A percentile compares a stretch with the other conserved stretches of the same genome.
Evolutionary conservation across 2,113 vertebrate species (phyloP).

Genomic region (Isichthys henryi): DNA sequence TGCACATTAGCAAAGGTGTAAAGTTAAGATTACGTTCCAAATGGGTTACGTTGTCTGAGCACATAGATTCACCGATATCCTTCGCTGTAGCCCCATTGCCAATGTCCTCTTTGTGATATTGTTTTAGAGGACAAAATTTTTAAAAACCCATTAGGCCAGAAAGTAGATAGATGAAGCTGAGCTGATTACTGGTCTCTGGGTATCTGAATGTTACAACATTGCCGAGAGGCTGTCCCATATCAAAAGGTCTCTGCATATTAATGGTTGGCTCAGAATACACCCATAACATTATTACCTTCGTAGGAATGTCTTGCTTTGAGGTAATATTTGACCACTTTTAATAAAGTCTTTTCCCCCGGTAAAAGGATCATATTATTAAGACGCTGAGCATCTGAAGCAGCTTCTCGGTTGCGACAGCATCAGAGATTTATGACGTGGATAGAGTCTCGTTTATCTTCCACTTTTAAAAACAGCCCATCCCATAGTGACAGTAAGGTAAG

Average conservation of each 20-base stretch:
- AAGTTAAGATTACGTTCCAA: neutral
- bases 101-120: neutral
- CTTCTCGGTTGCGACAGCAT: neutral
- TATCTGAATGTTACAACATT: neutral
- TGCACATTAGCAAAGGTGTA: neutral
- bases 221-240: constrained; percentile 5
- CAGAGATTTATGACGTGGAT: constrained; percentile 26
- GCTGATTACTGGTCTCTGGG: constrained; percentile 4
- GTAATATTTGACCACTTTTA: constrained; percentile 7
- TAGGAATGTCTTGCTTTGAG: neutral
- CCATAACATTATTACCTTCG: neutral
- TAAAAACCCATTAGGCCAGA: neutral
- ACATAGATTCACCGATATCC: neutral
- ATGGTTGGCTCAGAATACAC: neutral
- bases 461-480: constrained; percentile 38
- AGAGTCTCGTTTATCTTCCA: constrained; percentile 32
- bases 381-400: constrained; percentile 2
- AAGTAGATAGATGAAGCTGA: neutral
- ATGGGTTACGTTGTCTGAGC: neutral
- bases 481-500: constrained; percentile 13
- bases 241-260: constrained; percentile 8
- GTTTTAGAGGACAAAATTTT: constrained; percentile 2
- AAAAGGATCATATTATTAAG: constrained; percentile 6
- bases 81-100: neutral
- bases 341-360: neutral